Conservation (phyloP, 1,140 invertebrate species). For the Dendrolimus punctatus region DNA sequence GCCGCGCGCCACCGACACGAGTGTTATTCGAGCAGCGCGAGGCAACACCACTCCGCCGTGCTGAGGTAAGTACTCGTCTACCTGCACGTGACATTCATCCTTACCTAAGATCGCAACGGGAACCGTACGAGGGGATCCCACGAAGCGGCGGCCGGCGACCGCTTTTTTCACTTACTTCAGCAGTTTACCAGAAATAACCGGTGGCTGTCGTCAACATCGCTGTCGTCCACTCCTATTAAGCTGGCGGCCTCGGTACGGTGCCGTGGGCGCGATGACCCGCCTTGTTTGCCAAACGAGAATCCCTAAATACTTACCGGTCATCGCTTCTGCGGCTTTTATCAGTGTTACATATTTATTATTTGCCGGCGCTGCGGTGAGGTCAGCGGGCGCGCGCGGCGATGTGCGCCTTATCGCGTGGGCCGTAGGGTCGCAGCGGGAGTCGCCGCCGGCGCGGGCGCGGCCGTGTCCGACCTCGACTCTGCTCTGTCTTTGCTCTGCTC, state of each 20-base stretch:
- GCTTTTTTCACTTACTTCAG: slow-evolving; percentile 12
- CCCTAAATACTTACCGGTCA: slow-evolving; percentile 64
- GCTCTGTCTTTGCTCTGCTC: slow-evolving; percentile 53
- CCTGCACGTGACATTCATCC: slow-evolving; percentile 37
- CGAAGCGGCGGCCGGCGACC: slow-evolving; percentile 9
- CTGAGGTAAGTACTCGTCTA: slow-evolving; percentile 45
- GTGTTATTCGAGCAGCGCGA: slow-evolving; percentile 38
- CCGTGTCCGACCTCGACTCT: slow-evolving; percentile 49
- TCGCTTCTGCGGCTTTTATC: slow-evolving; percentile 64
- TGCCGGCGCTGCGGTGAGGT: slow-evolving; percentile 63
- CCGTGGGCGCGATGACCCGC: slow-evolving; percentile 36
- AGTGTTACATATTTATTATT: slow-evolving; percentile 72
- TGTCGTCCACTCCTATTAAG: slow-evolving; percentile 11
- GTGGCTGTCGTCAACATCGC: slow-evolving; percentile 17
- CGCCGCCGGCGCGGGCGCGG: slow-evolving; percentile 32
- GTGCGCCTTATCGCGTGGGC: slow-evolving; percentile 57
- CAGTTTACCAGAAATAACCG: slow-evolving; percentile 36
- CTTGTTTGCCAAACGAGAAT: slow-evolving; percentile 48
- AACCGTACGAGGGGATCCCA: slow-evolving; percentile 1
- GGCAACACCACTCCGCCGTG: slow-evolving; percentile 35
- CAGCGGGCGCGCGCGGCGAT: slow-evolving; percentile 51
- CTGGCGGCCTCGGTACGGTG: slow-evolving; percentile 19
- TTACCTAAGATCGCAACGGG: slow-evolving; percentile 16
- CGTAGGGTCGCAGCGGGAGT: slow-evolving; percentile 42
- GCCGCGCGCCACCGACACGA: slow-evolving; percentile 60